Evolutionary conservation across 1,140 invertebrate genomes (phyloP).

Genomic region (Saccostrea glomerata): DNA sequence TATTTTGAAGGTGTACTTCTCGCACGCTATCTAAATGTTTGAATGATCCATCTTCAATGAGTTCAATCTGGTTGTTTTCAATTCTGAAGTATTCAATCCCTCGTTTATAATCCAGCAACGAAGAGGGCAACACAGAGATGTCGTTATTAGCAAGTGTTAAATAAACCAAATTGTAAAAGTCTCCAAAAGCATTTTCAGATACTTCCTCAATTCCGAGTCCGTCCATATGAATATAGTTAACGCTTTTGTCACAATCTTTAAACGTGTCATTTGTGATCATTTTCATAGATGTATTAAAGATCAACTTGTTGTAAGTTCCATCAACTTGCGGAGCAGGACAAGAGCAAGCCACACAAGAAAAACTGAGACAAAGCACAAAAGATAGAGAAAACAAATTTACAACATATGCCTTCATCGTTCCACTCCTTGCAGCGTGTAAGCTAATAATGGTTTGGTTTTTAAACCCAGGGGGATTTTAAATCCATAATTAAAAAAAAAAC

Average conservation of each 20-base stretch:
- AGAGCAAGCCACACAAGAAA: not conserved
- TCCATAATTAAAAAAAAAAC: no score
- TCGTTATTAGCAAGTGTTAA: constrained; percentile 43
- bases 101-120: constrained; percentile 39
- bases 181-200: constrained; percentile 38
- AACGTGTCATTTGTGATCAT: constrained; percentile 8
- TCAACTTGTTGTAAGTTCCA: not conserved
- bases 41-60: constrained; percentile 38
- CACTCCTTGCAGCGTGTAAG: not conserved
- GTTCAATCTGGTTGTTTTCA: constrained; percentile 34
- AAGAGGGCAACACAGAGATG: constrained; percentile 11
- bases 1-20: constrained; percentile 3
- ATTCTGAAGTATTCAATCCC: constrained; percentile 9
- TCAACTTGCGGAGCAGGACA: not conserved
- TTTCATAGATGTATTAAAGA: not conserved
- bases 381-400: not conserved
- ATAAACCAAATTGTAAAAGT: constrained; percentile 34
- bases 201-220: not conserved
- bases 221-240: not conserved
- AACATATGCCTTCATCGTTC: not conserved
- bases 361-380: not conserved
- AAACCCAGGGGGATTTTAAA: no score
- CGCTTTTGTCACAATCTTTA: not conserved
- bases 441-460: not conserved
- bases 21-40: not conserved